Conservation (phyloP, 2,113 vertebrate genomes). For the Stictonetta naevosa region DNA sequence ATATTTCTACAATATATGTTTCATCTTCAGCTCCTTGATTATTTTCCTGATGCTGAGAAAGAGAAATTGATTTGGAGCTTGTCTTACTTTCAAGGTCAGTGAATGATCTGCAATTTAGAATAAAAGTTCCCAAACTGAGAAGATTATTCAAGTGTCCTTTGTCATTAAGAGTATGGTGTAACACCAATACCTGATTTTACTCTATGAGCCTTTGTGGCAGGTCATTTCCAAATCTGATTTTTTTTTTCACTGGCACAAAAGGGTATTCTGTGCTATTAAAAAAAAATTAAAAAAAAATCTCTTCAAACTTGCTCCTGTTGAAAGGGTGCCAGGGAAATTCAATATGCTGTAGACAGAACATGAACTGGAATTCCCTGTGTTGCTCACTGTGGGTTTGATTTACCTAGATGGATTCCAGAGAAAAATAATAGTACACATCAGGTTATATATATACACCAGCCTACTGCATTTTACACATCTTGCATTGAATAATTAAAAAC, state of each 20-base stretch:
- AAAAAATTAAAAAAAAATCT: background rate
- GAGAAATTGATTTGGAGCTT: background rate
- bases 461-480: background rate
- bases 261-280: background rate
- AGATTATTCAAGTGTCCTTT: background rate
- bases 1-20: background rate
- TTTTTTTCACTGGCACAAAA: background rate
- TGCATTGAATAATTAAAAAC: background rate
- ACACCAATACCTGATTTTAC: accelerated
- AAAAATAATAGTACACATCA: background rate
- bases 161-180: background rate
- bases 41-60: background rate
- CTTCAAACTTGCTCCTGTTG: background rate
- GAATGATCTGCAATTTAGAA: background rate
- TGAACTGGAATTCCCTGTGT: background rate
- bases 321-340: background rate
- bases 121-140: background rate
- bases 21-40: background rate
- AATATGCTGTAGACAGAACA: background rate
- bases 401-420: background rate
- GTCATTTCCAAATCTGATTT: background rate
- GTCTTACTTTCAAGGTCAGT: background rate
- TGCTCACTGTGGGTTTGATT: background rate
- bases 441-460: background rate
- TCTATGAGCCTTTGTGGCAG: background rate